Percentiles rank a stretch among this genome's conserved stretches.
These are phyloP conservation scores for Zeuzera pyrina DNA, from an alignment of 2,888 invertebrate genomes.

Conservation along the genomic window DNA sequence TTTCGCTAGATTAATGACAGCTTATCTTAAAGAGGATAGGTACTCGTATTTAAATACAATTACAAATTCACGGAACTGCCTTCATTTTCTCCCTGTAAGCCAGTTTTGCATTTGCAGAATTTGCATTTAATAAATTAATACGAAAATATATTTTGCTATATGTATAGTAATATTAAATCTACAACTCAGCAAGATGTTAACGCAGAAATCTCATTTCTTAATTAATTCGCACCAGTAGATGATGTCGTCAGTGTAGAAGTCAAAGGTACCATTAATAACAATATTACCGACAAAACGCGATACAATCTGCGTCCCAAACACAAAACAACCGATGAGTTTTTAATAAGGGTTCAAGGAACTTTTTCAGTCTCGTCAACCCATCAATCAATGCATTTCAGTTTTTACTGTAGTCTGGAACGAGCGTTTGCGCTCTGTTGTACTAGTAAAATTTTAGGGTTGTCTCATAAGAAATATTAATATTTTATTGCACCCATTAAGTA, in stretches of 20 bases:
- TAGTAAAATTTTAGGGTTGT: constrained; percentile 8
- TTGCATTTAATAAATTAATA: too few relatives aligned
- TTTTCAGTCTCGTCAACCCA: constrained; percentile 40
- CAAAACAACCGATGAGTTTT: constrained; percentile 20
- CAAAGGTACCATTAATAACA: constrained; percentile 29
- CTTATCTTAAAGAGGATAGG: too few relatives aligned
- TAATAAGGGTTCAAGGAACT: constrained; percentile 40
- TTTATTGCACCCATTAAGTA: too few relatives aligned
- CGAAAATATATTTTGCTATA: too few relatives aligned
- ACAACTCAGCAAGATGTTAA: too few relatives aligned
- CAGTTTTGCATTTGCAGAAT: too few relatives aligned
- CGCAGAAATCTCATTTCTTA: constrained; percentile 10
- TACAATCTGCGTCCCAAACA: constrained; percentile 12
- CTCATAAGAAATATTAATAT: too few relatives aligned
- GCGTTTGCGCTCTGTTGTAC: constrained; percentile 13
- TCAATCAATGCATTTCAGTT: constrained; percentile 48
- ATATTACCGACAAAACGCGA: constrained; percentile 22
- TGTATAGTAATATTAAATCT: too few relatives aligned
- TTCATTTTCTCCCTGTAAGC: too few relatives aligned
- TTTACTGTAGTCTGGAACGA: constrained; percentile 36
- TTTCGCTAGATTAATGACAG: constrained; percentile 1
- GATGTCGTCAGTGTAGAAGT: constrained; percentile 19
- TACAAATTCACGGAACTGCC: too few relatives aligned
- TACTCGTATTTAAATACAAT: too few relatives aligned
- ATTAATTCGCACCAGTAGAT: constrained; percentile 4